Conservation (phyloP, 2,797 vertebrate species). For the Gadopsis bispinosus region DNA sequence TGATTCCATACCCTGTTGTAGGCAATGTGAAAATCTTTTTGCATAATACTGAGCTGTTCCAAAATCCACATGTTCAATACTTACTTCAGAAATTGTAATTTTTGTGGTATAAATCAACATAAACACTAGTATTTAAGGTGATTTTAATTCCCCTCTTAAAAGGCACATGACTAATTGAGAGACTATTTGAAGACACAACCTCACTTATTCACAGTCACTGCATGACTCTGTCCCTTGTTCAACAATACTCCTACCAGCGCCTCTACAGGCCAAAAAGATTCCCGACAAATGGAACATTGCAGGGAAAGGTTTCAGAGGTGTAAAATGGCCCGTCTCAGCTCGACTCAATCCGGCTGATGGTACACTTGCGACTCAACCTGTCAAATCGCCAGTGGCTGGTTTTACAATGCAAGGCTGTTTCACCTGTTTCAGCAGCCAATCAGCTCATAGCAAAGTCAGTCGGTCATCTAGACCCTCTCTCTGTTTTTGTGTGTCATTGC, state of each 20-base stretch:
- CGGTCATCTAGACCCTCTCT: no score
- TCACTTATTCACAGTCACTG: neutral
- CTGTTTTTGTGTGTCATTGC: no score
- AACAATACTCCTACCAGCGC: neutral
- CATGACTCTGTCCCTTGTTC: neutral
- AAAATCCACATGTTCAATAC: neutral
- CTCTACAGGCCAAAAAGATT: neutral
- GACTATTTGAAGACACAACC: neutral
- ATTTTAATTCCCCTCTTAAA: neutral
- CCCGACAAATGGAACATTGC: no score
- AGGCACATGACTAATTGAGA: slow-evolving; percentile 5
- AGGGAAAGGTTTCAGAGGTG: no score
- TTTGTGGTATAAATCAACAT: neutral
- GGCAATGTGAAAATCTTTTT: slow-evolving; percentile 44
- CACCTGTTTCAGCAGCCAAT: no score
- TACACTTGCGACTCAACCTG: no score
- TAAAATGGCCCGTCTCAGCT: no score
- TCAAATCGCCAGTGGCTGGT: no score
- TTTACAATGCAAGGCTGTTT: no score
- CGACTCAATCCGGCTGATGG: no score
- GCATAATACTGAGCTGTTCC: slow-evolving; percentile 9
- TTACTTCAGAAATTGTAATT: slow-evolving; percentile 8
- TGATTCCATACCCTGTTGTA: slow-evolving; percentile 38
- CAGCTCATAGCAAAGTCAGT: no score
- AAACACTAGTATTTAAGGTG: neutral